These are phyloP conservation scores for Choloepus didactylus DNA, from an alignment of 2,797 vertebrate species.

Conservation along the genomic window DNA sequence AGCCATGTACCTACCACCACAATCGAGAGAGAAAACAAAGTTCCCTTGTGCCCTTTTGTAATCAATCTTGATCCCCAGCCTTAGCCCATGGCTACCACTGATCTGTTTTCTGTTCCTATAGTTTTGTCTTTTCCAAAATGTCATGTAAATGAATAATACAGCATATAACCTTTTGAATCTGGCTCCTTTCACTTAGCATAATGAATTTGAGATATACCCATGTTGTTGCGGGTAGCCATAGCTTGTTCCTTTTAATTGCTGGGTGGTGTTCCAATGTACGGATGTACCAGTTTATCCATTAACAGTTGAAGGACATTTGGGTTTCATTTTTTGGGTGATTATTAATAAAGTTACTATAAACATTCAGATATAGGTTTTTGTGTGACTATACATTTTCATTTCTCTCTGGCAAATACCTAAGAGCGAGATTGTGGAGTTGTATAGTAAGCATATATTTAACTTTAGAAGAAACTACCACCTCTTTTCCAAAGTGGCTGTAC, in stretches of 20 bases:
- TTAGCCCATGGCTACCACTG: neutral
- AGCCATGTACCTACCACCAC: neutral
- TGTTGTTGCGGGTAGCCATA: fast-evolving
- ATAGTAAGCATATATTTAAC: neutral
- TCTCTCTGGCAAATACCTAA: neutral
- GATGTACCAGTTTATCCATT: neutral
- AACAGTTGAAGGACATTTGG: neutral
- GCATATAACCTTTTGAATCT: neutral
- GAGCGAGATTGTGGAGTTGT: neutral
- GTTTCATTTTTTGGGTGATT: constrained; percentile 14
- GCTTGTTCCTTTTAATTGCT: neutral
- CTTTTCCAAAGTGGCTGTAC: neutral
- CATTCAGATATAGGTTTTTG: constrained; percentile 14
- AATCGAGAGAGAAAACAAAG: neutral
- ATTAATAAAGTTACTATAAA: neutral
- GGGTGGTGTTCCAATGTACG: neutral
- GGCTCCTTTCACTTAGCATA: neutral
- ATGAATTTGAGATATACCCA: neutral
- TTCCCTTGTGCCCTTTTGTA: neutral
- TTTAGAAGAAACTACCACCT: neutral
- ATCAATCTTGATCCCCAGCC: neutral
- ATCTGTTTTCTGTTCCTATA: neutral
- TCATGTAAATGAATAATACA: neutral
- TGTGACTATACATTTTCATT: constrained; percentile 12
- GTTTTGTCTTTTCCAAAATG: neutral